Conservation (phyloP, 2,113 vertebrate genomes). For the Daphoenositta chrysoptera region DNA sequence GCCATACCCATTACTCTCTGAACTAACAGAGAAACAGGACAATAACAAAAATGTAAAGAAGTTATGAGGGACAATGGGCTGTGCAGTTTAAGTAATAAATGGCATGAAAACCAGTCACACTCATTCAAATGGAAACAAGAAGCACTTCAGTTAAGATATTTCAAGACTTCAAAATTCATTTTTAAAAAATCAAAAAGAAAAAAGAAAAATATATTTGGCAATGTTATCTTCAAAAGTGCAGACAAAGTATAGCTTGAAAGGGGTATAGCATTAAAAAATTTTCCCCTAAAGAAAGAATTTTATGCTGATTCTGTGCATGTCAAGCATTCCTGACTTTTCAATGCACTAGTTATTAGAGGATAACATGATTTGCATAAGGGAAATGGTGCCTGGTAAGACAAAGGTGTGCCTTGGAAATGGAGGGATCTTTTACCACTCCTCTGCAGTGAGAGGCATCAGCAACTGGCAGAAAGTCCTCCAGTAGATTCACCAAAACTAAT, state of each 20-base stretch:
- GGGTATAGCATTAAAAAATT: background rate
- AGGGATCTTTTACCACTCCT: background rate
- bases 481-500: background rate
- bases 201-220: constrained; percentile 27
- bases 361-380: background rate
- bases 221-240: constrained; percentile 26
- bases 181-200: background rate
- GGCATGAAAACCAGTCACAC: background rate
- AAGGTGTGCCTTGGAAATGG: background rate
- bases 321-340: background rate
- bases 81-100: background rate
- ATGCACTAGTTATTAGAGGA: background rate
- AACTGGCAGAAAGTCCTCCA: background rate
- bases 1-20: background rate
- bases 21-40: background rate
- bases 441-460: background rate
- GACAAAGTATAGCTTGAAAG: background rate
- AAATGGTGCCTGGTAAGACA: background rate
- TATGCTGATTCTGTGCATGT: background rate
- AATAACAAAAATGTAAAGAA: constrained; percentile 8
- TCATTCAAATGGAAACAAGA: constrained; percentile 1
- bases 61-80: constrained; percentile 15
- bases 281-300: background rate
- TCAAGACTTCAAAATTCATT: background rate
- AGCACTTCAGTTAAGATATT: constrained; percentile 1